phyloP scores from a whole-genome alignment of 2,888 invertebrate species.

The Hyposoter didymator region DNA sequence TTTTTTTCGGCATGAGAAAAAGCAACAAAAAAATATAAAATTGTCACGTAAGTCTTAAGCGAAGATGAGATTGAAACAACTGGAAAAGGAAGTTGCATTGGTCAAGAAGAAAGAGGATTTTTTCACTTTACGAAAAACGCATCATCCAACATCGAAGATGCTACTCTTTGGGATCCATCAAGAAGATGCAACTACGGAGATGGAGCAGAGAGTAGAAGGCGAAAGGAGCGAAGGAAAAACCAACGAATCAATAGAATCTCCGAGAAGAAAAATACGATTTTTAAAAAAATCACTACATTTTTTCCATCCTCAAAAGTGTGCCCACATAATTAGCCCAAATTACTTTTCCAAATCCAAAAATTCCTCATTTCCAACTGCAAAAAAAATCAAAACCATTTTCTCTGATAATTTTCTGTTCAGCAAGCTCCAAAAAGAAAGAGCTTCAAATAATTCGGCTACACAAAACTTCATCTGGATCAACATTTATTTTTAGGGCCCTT shows the following conservation, averaged over 20 bases:
- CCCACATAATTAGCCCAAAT: neutral
- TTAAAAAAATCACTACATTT: neutral
- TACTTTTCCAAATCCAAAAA: constrained; percentile 20
- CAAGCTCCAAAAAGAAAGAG: constrained; percentile 20
- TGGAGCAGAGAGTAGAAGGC: constrained; percentile 7
- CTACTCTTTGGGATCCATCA: constrained; percentile 20
- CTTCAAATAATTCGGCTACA: constrained; percentile 39
- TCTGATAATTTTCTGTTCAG: neutral
- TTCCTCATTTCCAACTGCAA: neutral
- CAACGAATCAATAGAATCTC: constrained; percentile 28
- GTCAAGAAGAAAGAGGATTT: constrained; percentile 2
- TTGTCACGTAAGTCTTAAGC: constrained; percentile 69
- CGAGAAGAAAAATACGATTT: constrained; percentile 26
- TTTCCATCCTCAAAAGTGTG: neutral
- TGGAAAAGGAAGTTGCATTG: neutral
- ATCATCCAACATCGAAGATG: constrained; percentile 55
- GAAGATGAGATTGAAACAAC: constrained; percentile 35
- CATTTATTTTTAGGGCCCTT: constrained; percentile 77
- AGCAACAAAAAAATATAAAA: constrained; percentile 76
- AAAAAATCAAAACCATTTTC: neutral
- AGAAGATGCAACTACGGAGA: constrained; percentile 1
- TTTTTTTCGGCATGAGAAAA: constrained; percentile 75
- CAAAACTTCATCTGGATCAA: constrained; percentile 44
- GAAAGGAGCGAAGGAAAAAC: constrained; percentile 24
- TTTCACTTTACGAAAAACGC: constrained; percentile 23